Percentiles rank a stretch among this genome's conserved stretches.
Evolutionary conservation across 92 coral and sea anemone genomes (phyloP).

Genomic region (Montipora capitata): DNA sequence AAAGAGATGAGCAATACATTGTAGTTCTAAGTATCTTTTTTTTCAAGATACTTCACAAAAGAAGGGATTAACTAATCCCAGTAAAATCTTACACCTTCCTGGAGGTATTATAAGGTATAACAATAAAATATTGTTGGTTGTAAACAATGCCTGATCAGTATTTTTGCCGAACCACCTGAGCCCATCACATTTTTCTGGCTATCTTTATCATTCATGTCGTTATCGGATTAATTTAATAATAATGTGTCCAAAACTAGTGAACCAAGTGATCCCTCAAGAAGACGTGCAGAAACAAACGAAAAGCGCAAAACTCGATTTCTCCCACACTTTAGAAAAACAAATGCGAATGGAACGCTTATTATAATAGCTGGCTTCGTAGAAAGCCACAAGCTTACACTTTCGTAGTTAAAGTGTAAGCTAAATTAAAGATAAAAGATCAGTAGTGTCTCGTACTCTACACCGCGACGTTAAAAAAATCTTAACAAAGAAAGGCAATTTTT

Average conservation of each 20-base stretch:
- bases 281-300: neutral
- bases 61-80: slow-evolving; percentile 27
- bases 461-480: neutral
- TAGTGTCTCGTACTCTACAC: neutral
- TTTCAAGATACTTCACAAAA: neutral
- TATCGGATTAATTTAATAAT: slow-evolving; percentile 13
- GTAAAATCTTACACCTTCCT: slow-evolving; percentile 19
- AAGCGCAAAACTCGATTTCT: too few species aligned
- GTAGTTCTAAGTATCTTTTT: too few species aligned
- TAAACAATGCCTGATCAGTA: slow-evolving; percentile 14
- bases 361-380: too few species aligned
- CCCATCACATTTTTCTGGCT: neutral
- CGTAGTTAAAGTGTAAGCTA: neutral
- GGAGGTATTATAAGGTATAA: slow-evolving; percentile 12
- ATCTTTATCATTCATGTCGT: slow-evolving; percentile 10
- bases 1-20: too few species aligned
- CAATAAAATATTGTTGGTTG: neutral
- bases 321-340: neutral
- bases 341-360: too few species aligned
- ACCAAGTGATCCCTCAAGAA: neutral
- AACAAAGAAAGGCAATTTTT: neutral
- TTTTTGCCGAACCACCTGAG: slow-evolving; percentile 41
- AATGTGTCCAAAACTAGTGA: slow-evolving; percentile 19
- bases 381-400: too few species aligned
- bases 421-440: neutral